Conservation (phyloP, 2,888 invertebrate genomes). For the Eristalis pertinax region DNA sequence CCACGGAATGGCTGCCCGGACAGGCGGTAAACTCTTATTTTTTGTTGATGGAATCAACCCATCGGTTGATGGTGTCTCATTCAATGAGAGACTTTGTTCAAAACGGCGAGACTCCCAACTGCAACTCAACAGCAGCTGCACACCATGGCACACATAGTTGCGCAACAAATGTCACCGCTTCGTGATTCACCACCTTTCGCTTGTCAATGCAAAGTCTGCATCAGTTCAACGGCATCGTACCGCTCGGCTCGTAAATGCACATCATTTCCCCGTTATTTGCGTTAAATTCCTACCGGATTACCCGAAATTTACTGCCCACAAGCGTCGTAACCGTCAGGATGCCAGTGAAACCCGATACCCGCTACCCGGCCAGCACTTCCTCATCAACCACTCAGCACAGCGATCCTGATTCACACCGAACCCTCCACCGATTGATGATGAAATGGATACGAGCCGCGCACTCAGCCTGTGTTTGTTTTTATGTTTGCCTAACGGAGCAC, state of each 20-base stretch:
- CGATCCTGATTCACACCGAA: constrained; percentile 59
- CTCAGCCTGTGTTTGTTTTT: background rate
- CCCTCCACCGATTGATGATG: constrained; percentile 45
- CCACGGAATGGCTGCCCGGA: too few species aligned
- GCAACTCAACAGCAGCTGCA: too few species aligned
- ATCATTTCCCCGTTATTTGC: background rate
- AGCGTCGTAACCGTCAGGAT: background rate
- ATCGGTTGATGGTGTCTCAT: too few species aligned
- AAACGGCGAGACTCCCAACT: too few species aligned
- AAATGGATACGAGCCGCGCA: constrained; percentile 14
- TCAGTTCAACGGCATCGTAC: background rate
- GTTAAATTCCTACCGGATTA: background rate
- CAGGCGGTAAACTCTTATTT: too few species aligned
- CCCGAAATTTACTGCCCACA: background rate
- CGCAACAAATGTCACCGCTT: too few species aligned
- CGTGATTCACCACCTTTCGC: background rate
- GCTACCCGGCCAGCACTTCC: constrained; percentile 17
- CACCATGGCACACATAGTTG: too few species aligned
- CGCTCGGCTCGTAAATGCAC: background rate
- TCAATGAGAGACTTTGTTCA: too few species aligned
- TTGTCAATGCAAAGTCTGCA: background rate
- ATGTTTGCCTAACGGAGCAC: constrained; percentile 43
- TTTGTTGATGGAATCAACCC: too few species aligned
- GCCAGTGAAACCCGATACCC: background rate
- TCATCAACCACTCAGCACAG: constrained; percentile 21